These are phyloP conservation scores for Drosophila niveifrons DNA, from an alignment of 2,888 invertebrate genomes.

Conservation along the genomic window DNA sequence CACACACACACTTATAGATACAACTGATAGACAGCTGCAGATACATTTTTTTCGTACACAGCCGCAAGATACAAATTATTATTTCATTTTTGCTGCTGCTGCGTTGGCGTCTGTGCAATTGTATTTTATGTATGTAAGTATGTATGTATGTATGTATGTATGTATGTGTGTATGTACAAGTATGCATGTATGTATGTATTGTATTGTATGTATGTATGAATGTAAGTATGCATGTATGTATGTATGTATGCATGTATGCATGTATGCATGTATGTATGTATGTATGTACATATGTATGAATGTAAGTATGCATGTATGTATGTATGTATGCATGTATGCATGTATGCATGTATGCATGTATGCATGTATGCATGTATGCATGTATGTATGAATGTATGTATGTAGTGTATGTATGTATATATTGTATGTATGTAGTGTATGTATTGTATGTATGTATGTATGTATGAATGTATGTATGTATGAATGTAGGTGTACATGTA, in stretches of 20 bases:
- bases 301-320: too few relatives aligned
- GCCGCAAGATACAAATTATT: constrained; percentile 24
- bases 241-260: not conserved
- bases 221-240: too few relatives aligned
- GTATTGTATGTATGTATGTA: too few relatives aligned
- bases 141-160: too few relatives aligned
- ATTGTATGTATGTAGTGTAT: too few relatives aligned
- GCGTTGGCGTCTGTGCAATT: constrained; percentile 56
- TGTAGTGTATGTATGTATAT: not conserved
- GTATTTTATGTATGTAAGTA: not conserved
- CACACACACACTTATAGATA: constrained; percentile 45
- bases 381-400: not conserved
- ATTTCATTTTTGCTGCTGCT: constrained; percentile 30
- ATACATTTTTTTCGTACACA: constrained; percentile 48
- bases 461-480: not conserved
- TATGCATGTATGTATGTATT: too few relatives aligned
- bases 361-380: not conserved
- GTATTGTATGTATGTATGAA: too few relatives aligned
- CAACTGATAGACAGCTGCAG: constrained; percentile 60
- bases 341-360: not conserved
- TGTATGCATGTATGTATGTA: not conserved
- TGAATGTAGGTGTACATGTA: too few relatives aligned
- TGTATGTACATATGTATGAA: too few relatives aligned
- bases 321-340: not conserved
- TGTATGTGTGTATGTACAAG: too few relatives aligned